phyloP scores from a whole-genome alignment of 2,888 invertebrate species.

The Lypha dubia region DNA sequence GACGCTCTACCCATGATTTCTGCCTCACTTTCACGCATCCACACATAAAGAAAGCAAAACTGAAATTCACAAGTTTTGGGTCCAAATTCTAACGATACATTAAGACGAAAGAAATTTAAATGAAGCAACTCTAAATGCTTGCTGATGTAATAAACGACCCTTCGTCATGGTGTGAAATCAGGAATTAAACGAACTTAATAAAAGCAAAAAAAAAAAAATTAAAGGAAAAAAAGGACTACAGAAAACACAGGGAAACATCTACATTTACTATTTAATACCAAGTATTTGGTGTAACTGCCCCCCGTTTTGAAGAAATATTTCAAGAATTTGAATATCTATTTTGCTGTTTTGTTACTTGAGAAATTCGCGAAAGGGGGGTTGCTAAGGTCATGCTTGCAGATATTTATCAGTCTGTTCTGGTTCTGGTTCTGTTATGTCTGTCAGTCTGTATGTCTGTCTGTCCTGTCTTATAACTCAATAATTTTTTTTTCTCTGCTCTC shows the following conservation, averaged over 20 bases:
- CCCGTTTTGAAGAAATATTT: conserved; percentile 48
- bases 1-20: conserved; percentile 53
- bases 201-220: conserved; percentile 2
- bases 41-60: background rate
- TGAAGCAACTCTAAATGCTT: conserved; percentile 46
- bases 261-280: conserved; percentile 23
- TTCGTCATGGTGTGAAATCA: conserved; percentile 70
- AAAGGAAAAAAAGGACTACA: conserved; percentile 24
- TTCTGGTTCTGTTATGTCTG: no score
- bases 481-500: conserved; percentile 14
- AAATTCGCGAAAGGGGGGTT: conserved; percentile 30
- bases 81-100: conserved; percentile 48
- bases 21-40: background rate
- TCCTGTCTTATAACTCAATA: conserved; percentile 42
- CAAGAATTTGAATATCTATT: conserved; percentile 60
- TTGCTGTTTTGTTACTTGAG: background rate
- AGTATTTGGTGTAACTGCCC: background rate
- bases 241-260: conserved; percentile 15
- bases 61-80: conserved; percentile 50
- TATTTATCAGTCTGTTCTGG: background rate
- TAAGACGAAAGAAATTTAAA: conserved; percentile 56
- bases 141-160: conserved; percentile 48
- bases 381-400: conserved; percentile 55
- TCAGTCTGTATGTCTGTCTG: no score
- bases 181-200: conserved; percentile 69